Base-by-base conservation (phyloP, 1,140 invertebrate species). In the Pinna nobilis region DNA sequence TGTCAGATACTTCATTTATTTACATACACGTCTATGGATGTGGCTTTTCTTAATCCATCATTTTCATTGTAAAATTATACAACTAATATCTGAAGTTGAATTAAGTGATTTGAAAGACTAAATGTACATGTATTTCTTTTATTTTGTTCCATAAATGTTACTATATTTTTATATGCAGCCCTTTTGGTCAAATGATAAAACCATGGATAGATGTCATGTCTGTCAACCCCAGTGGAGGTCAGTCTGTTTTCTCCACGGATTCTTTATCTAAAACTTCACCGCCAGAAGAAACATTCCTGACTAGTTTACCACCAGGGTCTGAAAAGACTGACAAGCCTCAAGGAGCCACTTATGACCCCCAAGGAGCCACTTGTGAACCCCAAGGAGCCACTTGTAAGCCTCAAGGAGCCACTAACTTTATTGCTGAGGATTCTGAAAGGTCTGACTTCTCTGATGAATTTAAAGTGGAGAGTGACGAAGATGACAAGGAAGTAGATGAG, bases 131-230 rank as follows among this genome's bases (percentile, higher is more conserved):
- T 20, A 15, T 20, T 18, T 47, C 15, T 20, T 47, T 47, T 47
- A 20, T 18, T 2, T 47, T 47, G 44, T 3, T 18, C 44, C 2
- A 18, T 47, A 18, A 20, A 6, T 47, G 15, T 15, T 47, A 18
- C 9, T 20, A 11, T 20, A 18, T 51, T 51, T 51, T 15, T n/a
- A 1, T 35, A 6, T 59, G 1, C 74, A 88, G 87, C 4, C 86
- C 87, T 3, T 78, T 88, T 74, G 87, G 87, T 55, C 80, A 82
- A 41, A 88, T 88, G 86, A 77, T 88, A 11, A 81, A 81, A 70
- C 84, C 86, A 25, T 81, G 85, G 64, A 70, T 88, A 33, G 86
- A 88, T 67, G 70, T 79, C 11, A 85, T 88, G 83, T 81, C 82
- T 49, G 83, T 88, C 0, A 76, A 80, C 35, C 84, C 84, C 18